These are phyloP conservation scores for Netelia fuscicornis DNA, from an alignment of 2,888 invertebrate species.

Conservation along the genomic window DNA sequence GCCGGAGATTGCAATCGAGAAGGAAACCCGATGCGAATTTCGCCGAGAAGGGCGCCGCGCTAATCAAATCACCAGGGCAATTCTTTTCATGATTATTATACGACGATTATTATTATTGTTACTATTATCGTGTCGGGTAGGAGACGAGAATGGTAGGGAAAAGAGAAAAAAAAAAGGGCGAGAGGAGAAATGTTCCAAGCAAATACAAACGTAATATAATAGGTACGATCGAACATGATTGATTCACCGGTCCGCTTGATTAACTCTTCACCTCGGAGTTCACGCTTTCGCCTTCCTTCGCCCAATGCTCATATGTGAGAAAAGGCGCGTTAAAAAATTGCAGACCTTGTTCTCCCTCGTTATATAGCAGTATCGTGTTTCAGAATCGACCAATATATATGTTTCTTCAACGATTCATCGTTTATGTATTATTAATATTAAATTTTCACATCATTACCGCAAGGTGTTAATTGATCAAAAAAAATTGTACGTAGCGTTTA, in stretches of 20 bases:
- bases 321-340: slow-evolving; percentile 10
- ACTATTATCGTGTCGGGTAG: slow-evolving; percentile 39
- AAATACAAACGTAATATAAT: slow-evolving; percentile 65
- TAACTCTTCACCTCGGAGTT: slow-evolving; percentile 74
- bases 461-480: slow-evolving; percentile 55
- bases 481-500: slow-evolving; percentile 1
- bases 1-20: slow-evolving; percentile 49
- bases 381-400: slow-evolving; percentile 34
- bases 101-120: slow-evolving; percentile 71
- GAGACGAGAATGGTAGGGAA: slow-evolving; percentile 13
- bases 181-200: slow-evolving; percentile 45
- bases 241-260: slow-evolving; percentile 76
- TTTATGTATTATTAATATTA: slow-evolving; percentile 25
- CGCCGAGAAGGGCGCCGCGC: slow-evolving; percentile 63
- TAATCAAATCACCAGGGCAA: slow-evolving; percentile 73
- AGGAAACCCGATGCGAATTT: slow-evolving; percentile 45
- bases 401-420: slow-evolving; percentile 29
- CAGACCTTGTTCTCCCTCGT: slow-evolving; percentile 8
- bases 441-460: slow-evolving; percentile 49
- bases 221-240: slow-evolving; percentile 75
- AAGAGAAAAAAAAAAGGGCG: slow-evolving; percentile 37
- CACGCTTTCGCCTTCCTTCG: slow-evolving; percentile 62
- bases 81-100: slow-evolving; percentile 72
- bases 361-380: slow-evolving; percentile 38
- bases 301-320: slow-evolving; percentile 4